Conservation (phyloP, 2,797 vertebrate genomes). For the Hyperoplus lanceolatus region DNA sequence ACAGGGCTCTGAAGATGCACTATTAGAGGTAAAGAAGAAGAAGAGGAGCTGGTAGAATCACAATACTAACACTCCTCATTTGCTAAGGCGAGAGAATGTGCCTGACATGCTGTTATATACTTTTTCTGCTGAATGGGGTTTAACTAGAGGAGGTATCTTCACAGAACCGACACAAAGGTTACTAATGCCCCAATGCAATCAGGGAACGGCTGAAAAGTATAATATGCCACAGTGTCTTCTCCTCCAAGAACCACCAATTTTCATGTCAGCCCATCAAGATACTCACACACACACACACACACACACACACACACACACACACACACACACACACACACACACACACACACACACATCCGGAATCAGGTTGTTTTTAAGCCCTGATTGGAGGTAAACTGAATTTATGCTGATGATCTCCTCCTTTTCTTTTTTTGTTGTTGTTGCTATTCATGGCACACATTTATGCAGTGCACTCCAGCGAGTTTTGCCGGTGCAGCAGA, state of each 20-base stretch:
- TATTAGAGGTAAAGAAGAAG: slow-evolving; percentile 24
- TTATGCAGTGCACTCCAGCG: slow-evolving; percentile 55
- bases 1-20: slow-evolving; percentile 28
- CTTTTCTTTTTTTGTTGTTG: neutral
- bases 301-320: too few species aligned
- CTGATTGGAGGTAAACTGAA: slow-evolving; percentile 58
- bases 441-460: slow-evolving; percentile 71
- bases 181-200: slow-evolving; percentile 38
- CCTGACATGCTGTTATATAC: slow-evolving; percentile 39
- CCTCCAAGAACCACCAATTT: slow-evolving; percentile 37
- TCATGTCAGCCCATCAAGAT: neutral
- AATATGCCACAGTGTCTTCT: slow-evolving; percentile 7
- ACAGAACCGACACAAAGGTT: slow-evolving; percentile 26
- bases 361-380: slow-evolving; percentile 36
- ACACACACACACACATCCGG: neutral
- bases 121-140: slow-evolving; percentile 56
- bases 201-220: slow-evolving; percentile 25
- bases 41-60: neutral
- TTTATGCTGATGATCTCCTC: slow-evolving; percentile 61
- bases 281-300: too few species aligned
- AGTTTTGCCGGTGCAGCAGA: slow-evolving; percentile 75
- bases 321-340: slow-evolving; percentile 1
- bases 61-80: slow-evolving; percentile 25
- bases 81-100: slow-evolving; percentile 26
- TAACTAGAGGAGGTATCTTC: slow-evolving; percentile 50